Evolutionary conservation across 1,140 invertebrate species (phyloP).

Genomic region (Drosophila eugracilis): DNA sequence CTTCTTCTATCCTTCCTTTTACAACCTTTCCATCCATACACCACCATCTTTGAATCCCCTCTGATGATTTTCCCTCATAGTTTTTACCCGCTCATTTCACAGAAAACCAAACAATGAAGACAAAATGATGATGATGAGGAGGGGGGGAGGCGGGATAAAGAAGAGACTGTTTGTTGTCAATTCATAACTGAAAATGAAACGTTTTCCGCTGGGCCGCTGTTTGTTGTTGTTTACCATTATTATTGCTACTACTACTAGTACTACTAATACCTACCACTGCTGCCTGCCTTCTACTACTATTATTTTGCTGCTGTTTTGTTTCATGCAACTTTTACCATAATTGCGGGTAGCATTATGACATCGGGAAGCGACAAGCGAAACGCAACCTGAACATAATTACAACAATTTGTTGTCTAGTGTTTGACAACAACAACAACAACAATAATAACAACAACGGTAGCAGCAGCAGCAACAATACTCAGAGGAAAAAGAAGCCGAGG

Average conservation of each 20-base stretch:
- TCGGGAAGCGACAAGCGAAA: constrained; percentile 81
- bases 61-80: constrained; percentile 4
- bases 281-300: constrained; percentile 28
- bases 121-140: constrained; percentile 7
- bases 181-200: constrained; percentile 79
- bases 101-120: constrained; percentile 22
- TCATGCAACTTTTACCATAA: constrained; percentile 83
- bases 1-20: too few relatives aligned
- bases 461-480: constrained; percentile 50
- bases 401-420: constrained; percentile 82
- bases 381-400: constrained; percentile 80
- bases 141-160: constrained; percentile 21
- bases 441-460: constrained; percentile 34
- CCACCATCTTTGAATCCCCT: not conserved
- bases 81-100: constrained; percentile 4
- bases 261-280: too few relatives aligned
- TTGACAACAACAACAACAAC: constrained; percentile 67
- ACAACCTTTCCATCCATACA: too few relatives aligned
- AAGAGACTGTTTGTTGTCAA: constrained; percentile 61
- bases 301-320: constrained; percentile 53
- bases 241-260: constrained; percentile 38
- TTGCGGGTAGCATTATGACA: constrained; percentile 79
- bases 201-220: constrained; percentile 46
- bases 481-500: constrained; percentile 23
- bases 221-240: constrained; percentile 48